These are phyloP conservation scores for Ictalurus punctatus DNA, from an alignment of 2,113 vertebrate species.

Conservation along the genomic window DNA sequence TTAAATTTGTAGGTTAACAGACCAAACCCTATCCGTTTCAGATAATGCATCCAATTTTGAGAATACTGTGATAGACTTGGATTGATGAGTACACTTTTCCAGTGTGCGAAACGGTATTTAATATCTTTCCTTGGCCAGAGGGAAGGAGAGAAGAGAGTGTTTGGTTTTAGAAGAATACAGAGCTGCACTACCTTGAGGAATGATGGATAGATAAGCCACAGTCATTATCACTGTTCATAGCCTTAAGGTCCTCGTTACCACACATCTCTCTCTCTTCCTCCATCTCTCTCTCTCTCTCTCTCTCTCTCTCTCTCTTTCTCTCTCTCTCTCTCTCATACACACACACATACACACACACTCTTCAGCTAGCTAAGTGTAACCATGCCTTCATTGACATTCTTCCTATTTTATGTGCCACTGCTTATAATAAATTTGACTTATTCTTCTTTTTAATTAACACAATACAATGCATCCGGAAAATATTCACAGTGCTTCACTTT, in stretches of 20 bases:
- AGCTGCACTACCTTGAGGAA: slow-evolving; percentile 53
- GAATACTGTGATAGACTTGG: slow-evolving; percentile 16
- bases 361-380: background rate
- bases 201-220: slow-evolving; percentile 48
- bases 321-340: background rate
- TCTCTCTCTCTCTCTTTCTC: background rate
- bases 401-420: background rate
- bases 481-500: too few species aligned
- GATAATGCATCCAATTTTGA: background rate
- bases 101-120: slow-evolving; percentile 45
- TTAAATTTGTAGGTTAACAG: background rate
- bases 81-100: slow-evolving; percentile 20
- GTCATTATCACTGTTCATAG: slow-evolving; percentile 50
- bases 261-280: background rate
- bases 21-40: background rate
- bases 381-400: background rate
- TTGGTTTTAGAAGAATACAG: slow-evolving; percentile 14
- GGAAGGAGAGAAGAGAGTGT: slow-evolving; percentile 39
- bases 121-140: slow-evolving; percentile 45
- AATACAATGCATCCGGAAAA: too few species aligned
- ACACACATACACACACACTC: background rate
- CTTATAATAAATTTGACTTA: background rate
- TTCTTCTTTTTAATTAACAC: background rate
- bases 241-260: slow-evolving; percentile 58
- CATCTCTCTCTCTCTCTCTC: background rate